Conservation (phyloP, 1,140 invertebrate genomes). For the Pseudomyrmex gracilis region DNA sequence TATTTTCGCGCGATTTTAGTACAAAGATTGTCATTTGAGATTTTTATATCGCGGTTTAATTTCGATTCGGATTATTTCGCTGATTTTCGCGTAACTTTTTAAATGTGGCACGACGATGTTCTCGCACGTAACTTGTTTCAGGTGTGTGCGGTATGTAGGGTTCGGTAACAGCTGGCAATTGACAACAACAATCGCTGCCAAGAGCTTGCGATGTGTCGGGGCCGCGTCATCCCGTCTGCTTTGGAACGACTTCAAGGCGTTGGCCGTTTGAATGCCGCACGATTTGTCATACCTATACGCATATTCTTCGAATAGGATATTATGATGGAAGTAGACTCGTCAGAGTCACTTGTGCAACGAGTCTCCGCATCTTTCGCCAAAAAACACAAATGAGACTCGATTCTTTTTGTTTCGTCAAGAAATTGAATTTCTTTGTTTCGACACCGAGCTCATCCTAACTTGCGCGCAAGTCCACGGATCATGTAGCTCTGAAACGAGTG, state of each 20-base stretch:
- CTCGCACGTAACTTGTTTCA: constrained; percentile 16
- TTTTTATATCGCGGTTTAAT: not conserved
- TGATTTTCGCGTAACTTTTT: not conserved
- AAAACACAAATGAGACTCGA: not conserved
- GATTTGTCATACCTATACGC: constrained; percentile 34
- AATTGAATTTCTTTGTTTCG: not conserved
- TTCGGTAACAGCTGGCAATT: constrained; percentile 61
- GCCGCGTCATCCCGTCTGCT: constrained; percentile 48
- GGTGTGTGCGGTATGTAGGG: constrained; percentile 9
- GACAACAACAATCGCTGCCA: constrained; percentile 48
- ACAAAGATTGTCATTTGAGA: not conserved
- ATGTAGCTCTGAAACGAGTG: constrained; percentile 47
- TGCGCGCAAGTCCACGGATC: constrained; percentile 43
- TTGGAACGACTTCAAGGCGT: constrained; percentile 63
- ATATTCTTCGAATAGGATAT: constrained; percentile 11
- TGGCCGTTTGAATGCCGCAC: constrained; percentile 42
- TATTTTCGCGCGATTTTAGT: no score
- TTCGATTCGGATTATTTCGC: not conserved
- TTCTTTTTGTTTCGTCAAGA: not conserved
- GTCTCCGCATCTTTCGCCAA: not conserved
- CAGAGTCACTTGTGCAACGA: constrained; percentile 42
- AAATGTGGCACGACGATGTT: no score
- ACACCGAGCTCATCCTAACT: no score
- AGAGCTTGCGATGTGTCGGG: constrained; percentile 35
- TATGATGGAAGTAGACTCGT: not conserved